These are phyloP conservation scores for Myodes glareolus DNA, from an alignment of 2,113 vertebrate genomes.

Conservation along the genomic window DNA sequence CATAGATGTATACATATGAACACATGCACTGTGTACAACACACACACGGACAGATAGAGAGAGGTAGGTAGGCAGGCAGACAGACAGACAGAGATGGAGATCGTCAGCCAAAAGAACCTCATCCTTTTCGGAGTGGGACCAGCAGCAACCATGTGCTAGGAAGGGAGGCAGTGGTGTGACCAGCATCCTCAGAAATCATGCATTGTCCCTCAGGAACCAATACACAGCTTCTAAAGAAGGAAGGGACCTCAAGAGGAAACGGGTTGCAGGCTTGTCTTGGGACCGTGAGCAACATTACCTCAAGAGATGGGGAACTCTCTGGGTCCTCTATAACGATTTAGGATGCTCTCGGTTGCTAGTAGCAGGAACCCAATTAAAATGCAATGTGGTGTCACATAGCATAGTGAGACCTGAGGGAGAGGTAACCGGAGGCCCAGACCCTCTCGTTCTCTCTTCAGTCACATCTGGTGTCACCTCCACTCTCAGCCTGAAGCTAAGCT, in stretches of 20 bases:
- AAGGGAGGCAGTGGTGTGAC: not conserved
- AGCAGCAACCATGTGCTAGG: not conserved
- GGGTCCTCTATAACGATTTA: not conserved
- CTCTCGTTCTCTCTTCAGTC: not conserved
- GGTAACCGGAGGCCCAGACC: not conserved
- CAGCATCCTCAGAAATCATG: not conserved
- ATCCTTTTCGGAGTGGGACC: not conserved
- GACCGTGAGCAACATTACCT: not conserved
- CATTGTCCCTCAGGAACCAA: not conserved
- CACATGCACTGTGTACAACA: not conserved
- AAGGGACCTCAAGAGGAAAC: not conserved
- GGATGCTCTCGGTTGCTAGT: not conserved
- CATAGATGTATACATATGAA: not conserved
- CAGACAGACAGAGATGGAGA: not conserved
- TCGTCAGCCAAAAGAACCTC: conserved; percentile 68
- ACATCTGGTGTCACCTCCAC: not conserved
- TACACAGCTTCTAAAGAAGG: not conserved
- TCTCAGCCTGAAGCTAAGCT: not conserved
- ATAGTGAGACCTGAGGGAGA: not conserved
- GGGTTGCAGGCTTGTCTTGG: not conserved
- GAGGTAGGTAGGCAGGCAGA: not conserved
- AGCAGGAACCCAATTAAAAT: not conserved
- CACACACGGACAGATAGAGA: not conserved
- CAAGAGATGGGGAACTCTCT: not conserved
- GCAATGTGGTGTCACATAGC: not conserved